phyloP scores from a whole-genome alignment of 2,888 invertebrate species.

The Melieria omissa region DNA sequence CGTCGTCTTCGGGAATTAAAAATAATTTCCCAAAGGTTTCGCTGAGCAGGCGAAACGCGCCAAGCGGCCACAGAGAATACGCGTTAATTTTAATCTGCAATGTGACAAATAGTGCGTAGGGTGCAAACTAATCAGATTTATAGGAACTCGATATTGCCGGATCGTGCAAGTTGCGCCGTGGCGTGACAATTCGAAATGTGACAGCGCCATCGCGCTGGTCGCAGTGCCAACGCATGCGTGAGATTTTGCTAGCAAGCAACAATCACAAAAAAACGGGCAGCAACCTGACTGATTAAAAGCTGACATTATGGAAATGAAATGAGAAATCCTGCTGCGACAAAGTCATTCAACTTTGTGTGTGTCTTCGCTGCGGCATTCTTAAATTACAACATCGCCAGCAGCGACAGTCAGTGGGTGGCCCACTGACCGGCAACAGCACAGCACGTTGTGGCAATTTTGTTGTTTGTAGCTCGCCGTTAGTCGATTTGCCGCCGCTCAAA shows the following conservation, averaged over 20 bases:
- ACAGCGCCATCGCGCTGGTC: not conserved
- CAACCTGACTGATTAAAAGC: too few species aligned
- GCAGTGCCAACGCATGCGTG: too few species aligned
- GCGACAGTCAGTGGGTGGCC: constrained; percentile 30
- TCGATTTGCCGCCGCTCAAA: not conserved
- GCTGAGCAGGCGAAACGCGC: constrained; percentile 16
- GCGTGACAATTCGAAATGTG: constrained; percentile 2
- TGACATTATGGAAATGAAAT: too few species aligned
- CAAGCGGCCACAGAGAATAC: not conserved
- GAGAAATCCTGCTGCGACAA: too few species aligned
- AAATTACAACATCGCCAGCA: too few species aligned
- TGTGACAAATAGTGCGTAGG: constrained; percentile 39
- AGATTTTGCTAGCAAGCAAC: too few species aligned
- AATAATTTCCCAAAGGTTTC: constrained; percentile 21
- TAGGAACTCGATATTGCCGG: constrained; percentile 29
- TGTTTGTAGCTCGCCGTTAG: not conserved
- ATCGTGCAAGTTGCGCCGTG: not conserved
- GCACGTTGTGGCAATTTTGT: not conserved
- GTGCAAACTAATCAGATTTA: constrained; percentile 35
- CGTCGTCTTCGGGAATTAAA: constrained; percentile 1
- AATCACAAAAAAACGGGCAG: too few species aligned
- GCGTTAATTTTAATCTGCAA: constrained; percentile 33
- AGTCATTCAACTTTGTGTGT: too few species aligned
- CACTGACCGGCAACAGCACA: constrained; percentile 23
- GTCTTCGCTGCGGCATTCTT: too few species aligned